Evolutionary conservation across 2,888 invertebrate species (phyloP).

Genomic region (Teinopalpus imperialis): DNA sequence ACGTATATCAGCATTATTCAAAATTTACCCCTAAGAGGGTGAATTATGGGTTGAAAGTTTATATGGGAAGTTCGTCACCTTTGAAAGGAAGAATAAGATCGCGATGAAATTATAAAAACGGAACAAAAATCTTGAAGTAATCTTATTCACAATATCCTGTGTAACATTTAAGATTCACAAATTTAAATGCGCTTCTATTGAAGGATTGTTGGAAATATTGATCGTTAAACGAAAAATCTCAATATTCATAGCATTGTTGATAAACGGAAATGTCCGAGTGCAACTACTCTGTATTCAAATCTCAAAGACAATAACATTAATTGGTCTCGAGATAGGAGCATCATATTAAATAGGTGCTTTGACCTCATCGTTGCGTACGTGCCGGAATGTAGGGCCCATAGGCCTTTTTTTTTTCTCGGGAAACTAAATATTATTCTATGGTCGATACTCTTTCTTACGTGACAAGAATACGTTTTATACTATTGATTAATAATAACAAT

Average conservation of each 20-base stretch:
- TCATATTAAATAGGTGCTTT: conserved; percentile 68
- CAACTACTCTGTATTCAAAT: conserved; percentile 57
- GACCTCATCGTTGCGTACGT: conserved; percentile 52
- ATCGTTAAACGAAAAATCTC: no score
- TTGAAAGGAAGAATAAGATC: no score
- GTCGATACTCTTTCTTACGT: conserved; percentile 35
- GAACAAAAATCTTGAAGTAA: no score
- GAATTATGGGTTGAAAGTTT: no score
- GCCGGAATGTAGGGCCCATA: conserved; percentile 44
- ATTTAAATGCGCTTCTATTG: no score
- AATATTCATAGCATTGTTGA: conserved; percentile 13
- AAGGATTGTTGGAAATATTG: no score
- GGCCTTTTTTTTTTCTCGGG: conserved; percentile 37
- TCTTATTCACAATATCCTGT: no score
- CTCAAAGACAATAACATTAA: conserved; percentile 53
- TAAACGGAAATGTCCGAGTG: conserved; percentile 35
- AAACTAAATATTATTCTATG: conserved; percentile 38
- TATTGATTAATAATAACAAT: conserved; percentile 6
- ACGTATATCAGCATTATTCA: no score
- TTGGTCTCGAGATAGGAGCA: conserved; percentile 55
- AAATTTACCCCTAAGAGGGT: no score
- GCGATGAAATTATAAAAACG: no score
- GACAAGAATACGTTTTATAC: conserved; percentile 38
- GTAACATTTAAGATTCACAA: no score
- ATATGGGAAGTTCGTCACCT: no score